These are phyloP conservation scores for Eupithecia vulgata DNA, from an alignment of 2,888 invertebrate species.

Conservation along the genomic window DNA sequence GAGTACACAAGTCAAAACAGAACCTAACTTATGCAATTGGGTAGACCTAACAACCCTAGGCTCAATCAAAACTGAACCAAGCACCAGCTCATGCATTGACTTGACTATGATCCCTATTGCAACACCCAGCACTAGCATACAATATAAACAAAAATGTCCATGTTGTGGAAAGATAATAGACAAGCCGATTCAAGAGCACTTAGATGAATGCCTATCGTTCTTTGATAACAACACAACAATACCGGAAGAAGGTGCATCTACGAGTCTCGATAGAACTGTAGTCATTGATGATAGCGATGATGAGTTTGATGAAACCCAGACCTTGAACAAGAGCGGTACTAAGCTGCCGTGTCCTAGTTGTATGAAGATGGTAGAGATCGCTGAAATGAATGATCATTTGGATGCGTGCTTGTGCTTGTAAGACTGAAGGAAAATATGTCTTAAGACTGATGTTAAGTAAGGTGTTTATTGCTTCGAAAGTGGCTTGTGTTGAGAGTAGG, in stretches of 20 bases:
- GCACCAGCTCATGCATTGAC: slow-evolving; percentile 7
- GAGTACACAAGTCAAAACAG: slow-evolving; percentile 32
- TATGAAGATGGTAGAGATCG: slow-evolving; percentile 76
- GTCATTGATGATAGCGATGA: slow-evolving; percentile 65
- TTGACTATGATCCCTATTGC: background rate
- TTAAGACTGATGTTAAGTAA: background rate
- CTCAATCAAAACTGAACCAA: slow-evolving; percentile 14
- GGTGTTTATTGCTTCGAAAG: background rate
- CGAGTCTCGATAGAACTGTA: slow-evolving; percentile 57
- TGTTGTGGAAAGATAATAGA: slow-evolving; percentile 68
- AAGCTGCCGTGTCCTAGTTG: slow-evolving; percentile 86
- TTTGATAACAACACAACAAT: slow-evolving; percentile 74
- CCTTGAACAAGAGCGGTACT: slow-evolving; percentile 74
- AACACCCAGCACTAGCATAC: slow-evolving; percentile 45
- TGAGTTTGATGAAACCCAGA: slow-evolving; percentile 65
- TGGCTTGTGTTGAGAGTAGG: background rate
- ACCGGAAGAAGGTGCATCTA: slow-evolving; percentile 61
- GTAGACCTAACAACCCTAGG: slow-evolving; percentile 8
- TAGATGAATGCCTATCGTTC: slow-evolving; percentile 80
- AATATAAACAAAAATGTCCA: slow-evolving; percentile 64
- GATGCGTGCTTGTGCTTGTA: slow-evolving; percentile 68
- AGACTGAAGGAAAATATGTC: slow-evolving; percentile 2
- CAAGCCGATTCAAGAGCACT: slow-evolving; percentile 70
- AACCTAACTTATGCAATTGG: slow-evolving; percentile 49
- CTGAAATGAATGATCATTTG: slow-evolving; percentile 85